Evolutionary conservation across 2,888 invertebrate genomes (phyloP).

Genomic region (Dryobota labecula): DNA sequence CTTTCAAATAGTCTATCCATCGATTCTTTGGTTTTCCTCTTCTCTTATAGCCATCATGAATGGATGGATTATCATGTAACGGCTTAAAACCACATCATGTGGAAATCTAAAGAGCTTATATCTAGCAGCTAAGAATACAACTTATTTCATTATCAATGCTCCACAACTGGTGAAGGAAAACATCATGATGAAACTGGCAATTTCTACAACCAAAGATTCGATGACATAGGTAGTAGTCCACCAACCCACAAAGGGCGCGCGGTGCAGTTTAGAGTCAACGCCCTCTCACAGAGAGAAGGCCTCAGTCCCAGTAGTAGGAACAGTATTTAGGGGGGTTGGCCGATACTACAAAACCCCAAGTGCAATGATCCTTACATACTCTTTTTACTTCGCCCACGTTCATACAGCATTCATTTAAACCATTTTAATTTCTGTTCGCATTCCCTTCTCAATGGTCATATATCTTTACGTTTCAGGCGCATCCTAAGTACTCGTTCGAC

Average conservation of each 20-base stretch:
- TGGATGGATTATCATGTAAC: not conserved
- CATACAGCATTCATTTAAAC: not conserved
- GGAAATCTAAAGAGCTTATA: not conserved
- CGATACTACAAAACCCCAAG: not conserved
- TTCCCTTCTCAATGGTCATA: not conserved
- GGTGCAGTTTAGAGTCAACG: not conserved
- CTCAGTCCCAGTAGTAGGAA: too few relatives aligned
- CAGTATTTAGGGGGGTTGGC: not conserved
- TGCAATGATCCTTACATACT: not conserved
- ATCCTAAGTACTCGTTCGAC: conserved; percentile 91
- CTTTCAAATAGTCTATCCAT: not conserved
- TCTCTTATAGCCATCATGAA: not conserved
- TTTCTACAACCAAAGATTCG: not conserved
- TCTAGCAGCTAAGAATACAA: not conserved
- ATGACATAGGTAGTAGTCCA: not conserved
- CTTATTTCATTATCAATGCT: not conserved
- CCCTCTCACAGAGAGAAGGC: not conserved
- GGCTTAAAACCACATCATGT: not conserved
- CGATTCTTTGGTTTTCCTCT: not conserved
- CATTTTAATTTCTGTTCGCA: too few relatives aligned
- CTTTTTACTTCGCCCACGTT: not conserved
- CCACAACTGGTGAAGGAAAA: not conserved
- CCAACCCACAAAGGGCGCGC: not conserved
- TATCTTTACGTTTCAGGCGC: conserved; percentile 81
- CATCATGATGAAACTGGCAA: not conserved